Evolutionary conservation across 1,140 invertebrate genomes (phyloP), one percentile per base, ranked within the genome.

Genomic region (Augochlora pura): DNA sequence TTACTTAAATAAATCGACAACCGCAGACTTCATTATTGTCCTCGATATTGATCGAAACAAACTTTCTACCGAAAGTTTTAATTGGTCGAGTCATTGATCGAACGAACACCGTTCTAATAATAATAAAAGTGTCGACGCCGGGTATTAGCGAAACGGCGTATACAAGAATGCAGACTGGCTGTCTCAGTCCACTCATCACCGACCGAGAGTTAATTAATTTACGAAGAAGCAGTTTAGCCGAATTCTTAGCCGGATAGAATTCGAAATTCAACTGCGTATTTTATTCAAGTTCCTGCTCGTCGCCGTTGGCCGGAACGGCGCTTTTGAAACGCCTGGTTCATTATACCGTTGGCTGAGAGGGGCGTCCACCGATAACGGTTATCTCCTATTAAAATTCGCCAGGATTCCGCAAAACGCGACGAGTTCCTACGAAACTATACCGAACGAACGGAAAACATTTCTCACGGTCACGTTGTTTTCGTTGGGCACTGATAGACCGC

Each of bases 151-250:
- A 52, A 80, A 59, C 18, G 71, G 76, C 76, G 64, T 18, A 46
- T 49, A 67, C 21, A 81, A 83, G 81, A 32, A 32, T 32, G 32
- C 32, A 32, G 1, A 4, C 32, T 32, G 32, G 32, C 4, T 32
- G 32, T 32, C 32, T 32, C 32, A 4, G 32, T 4, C 32, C 32
- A 32, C 32, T 32, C 32, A 4, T 32, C 32, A 32, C 4, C 32
- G 32, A 32, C 32, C 32, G 32, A 72, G 82, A 83, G 42, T 46
- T 46, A 88, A 88, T 89, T 89, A 89, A 88, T 89, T 88, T 85
- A 82, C 82, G 88, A 84, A 86, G 83, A 86, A 88, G 81, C 80
- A 88, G 83, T 86, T 88, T 88, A 87, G 70, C 70, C 75, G 70
- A 64, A 86, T 85, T 62, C 77, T 71, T 63, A 68, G 62, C 67